phyloP scores from a whole-genome alignment of 1,140 invertebrate genomes.

The Solenopsis fugax region DNA sequence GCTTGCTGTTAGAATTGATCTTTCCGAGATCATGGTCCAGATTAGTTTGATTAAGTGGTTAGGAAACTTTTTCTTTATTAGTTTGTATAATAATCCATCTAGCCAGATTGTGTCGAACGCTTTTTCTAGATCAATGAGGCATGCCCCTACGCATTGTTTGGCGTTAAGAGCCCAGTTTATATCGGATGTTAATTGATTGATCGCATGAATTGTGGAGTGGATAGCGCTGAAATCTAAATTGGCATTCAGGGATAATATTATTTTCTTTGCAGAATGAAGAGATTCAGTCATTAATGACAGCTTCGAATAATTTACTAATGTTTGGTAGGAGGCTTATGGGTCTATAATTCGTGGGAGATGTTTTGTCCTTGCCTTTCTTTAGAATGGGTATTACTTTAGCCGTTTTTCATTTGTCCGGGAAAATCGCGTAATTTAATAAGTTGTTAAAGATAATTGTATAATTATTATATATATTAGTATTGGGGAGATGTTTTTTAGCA shows the following conservation, averaged over 20 bases:
- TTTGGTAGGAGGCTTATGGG: not conserved
- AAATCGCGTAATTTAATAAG: not conserved
- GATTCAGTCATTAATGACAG: not conserved
- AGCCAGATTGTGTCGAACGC: slow-evolving; percentile 72
- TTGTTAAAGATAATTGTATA: not conserved
- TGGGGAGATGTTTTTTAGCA: not conserved
- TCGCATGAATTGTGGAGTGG: slow-evolving; percentile 2
- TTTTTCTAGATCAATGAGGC: slow-evolving; percentile 77
- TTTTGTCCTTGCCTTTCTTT: slow-evolving; percentile 16
- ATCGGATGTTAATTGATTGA: not conserved
- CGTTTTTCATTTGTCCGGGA: not conserved
- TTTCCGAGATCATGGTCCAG: slow-evolving; percentile 5
- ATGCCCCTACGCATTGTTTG: slow-evolving; percentile 65
- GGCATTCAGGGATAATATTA: slow-evolving; percentile 9
- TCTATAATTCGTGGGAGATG: not conserved
- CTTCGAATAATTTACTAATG: slow-evolving; percentile 2
- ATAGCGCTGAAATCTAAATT: slow-evolving; percentile 17
- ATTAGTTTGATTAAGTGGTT: slow-evolving; percentile 22
- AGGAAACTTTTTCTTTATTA: slow-evolving; percentile 55
- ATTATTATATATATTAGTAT: not conserved
- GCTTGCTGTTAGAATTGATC: no score
- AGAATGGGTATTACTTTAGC: slow-evolving; percentile 11
- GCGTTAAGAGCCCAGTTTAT: slow-evolving; percentile 11
- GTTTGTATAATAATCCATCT: slow-evolving; percentile 64
- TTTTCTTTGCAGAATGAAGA: not conserved